Evolutionary conservation across 2,113 vertebrate genomes (phyloP), one percentile per base, ranked within the genome.

Genomic region (Ammodytes marinus): DNA sequence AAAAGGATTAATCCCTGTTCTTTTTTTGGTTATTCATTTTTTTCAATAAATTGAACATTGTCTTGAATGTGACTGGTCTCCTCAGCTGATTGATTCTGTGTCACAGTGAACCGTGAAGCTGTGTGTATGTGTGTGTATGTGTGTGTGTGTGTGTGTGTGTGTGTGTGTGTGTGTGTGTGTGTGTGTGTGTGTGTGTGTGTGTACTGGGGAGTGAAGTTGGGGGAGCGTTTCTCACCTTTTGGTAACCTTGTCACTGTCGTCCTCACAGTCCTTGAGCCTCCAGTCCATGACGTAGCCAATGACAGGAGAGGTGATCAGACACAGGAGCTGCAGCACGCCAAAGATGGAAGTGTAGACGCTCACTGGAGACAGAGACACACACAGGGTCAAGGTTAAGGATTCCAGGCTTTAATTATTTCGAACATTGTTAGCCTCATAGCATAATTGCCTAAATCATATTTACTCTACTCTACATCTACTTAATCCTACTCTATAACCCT

Each of bases 211-310:
- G 27, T 27, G 27, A 27, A 27, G 27, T 27, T 27, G 27, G 27
- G 27, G 27, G 27, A 27, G 27, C 27, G 27, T 27, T 10, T 5
- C 96, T 85, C 91, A 97, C 97, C 93, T 96, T 87, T 91, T 91
- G 68, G 80, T 0, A 0, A 83, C 93, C 83, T 93, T 96, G 57
- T 97, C 96, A 1, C 95, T 96, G 67, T 93, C 95, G 5, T 96
- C 95, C 66, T 98, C 97, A 0, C 98, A 99, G 5, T 99, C 97
- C 85, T 97, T 99, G 73, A 99, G 94, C 58, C 66, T 95, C 98
- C 98, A 99, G 88, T 99, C 98, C 98, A 99, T 99, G 90, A 99
- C 96, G 86, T 96, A 98, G 49, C 98, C 98, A 0, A 99, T 99
- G 77, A 99, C 96, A 0, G 98, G 98, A 0, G 98, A 97, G 0